Evolutionary conservation across 2,797 vertebrate genomes (phyloP).

Genomic region (Otolemur crassicaudatus): DNA sequence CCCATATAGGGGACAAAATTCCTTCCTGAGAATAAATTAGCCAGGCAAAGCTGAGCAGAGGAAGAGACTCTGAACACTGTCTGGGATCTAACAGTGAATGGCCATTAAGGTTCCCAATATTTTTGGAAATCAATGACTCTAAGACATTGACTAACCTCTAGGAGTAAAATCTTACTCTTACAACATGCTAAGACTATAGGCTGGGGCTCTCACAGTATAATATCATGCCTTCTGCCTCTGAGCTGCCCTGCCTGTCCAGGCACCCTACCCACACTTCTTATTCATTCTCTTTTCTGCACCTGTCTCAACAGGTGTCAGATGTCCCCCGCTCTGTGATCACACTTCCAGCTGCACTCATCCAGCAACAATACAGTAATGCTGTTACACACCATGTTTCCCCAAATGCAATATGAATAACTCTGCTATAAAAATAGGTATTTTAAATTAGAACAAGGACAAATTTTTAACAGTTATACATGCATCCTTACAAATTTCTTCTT

Average conservation of each 20-base stretch:
- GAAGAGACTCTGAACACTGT: background rate
- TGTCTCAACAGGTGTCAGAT: too few species aligned
- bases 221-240: background rate
- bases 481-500: background rate
- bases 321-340: background rate
- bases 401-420: background rate
- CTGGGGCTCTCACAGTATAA: background rate
- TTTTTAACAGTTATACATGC: background rate
- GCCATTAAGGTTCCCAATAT: background rate
- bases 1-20: background rate
- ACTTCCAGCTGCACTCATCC: background rate
- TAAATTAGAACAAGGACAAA: background rate
- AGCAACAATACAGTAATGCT: background rate
- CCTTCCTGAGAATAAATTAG: background rate
- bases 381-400: background rate
- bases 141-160: background rate
- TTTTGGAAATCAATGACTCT: constrained; percentile 17
- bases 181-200: background rate
- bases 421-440: background rate
- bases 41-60: background rate
- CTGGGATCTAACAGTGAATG: background rate
- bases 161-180: background rate
- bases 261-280: background rate
- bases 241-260: background rate
- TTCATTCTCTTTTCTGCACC: background rate